phyloP scores from a whole-genome alignment of 2,888 invertebrate genomes.

The Chymomyza caudatula region DNA sequence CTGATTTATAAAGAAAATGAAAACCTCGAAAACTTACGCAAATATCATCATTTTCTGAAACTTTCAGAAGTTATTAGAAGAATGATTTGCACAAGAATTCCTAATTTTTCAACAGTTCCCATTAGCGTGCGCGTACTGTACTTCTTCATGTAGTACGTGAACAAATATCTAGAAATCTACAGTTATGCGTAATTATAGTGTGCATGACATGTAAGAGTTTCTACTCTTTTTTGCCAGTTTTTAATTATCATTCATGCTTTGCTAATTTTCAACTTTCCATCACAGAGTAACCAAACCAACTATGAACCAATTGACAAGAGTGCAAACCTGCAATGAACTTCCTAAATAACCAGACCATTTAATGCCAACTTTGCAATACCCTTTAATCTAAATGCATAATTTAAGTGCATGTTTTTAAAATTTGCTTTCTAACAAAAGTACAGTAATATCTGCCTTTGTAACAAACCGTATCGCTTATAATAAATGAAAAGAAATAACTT shows the following conservation, averaged over 20 bases:
- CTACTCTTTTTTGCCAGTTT: slow-evolving; percentile 12
- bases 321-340: neutral
- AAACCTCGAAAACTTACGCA: no score
- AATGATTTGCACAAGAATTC: no score
- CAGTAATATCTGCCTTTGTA: neutral
- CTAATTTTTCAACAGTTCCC: neutral
- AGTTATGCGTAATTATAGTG: neutral
- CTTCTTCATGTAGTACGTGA: neutral
- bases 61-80: no score
- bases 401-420: neutral
- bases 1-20: no score
- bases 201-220: neutral
- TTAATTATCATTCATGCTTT: slow-evolving; percentile 52
- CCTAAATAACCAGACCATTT: neutral
- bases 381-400: neutral
- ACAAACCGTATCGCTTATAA: neutral
- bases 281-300: neutral
- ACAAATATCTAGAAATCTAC: neutral
- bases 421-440: no score
- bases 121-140: neutral
- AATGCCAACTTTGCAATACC: neutral
- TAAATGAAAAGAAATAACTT: neutral
- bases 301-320: slow-evolving; percentile 45
- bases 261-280: slow-evolving; percentile 59
- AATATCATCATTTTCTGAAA: no score